Conservation (phyloP, 2,888 invertebrate genomes). For the Macrosoma leucophasiata region DNA sequence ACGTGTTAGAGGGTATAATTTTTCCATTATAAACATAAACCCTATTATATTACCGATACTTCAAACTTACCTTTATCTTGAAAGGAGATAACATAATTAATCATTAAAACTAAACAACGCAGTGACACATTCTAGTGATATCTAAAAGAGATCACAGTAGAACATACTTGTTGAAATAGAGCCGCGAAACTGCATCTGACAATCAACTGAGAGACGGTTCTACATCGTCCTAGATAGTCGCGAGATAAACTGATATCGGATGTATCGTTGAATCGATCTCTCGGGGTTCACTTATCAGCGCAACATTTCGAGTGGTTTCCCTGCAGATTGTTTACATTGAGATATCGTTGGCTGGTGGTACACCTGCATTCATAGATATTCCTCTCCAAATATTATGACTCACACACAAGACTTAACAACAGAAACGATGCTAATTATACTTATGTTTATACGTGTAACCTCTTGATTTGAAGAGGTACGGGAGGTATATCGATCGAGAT, state of each 20-base stretch:
- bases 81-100: constrained; percentile 30
- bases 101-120: constrained; percentile 4
- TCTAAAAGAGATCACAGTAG: constrained; percentile 8
- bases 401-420: too few relatives aligned
- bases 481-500: too few relatives aligned
- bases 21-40: not conserved
- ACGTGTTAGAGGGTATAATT: too few relatives aligned
- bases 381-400: too few relatives aligned
- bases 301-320: constrained; percentile 33
- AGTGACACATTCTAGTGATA: constrained; percentile 15
- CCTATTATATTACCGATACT: too few relatives aligned
- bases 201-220: constrained; percentile 31
- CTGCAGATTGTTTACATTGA: constrained; percentile 23
- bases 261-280: constrained; percentile 39
- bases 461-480: too few relatives aligned
- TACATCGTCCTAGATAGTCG: constrained; percentile 44
- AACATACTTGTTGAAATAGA: not conserved
- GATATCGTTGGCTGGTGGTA: too few relatives aligned
- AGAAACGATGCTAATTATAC: too few relatives aligned
- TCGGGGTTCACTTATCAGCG: constrained; percentile 38
- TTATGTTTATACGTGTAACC: too few relatives aligned
- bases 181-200: constrained; percentile 25
- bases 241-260: constrained; percentile 48
- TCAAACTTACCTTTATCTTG: constrained; percentile 33
- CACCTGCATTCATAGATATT: too few relatives aligned